Evolutionary conservation across 2,797 vertebrate species (phyloP).

Genomic region (Mus spretus): DNA sequence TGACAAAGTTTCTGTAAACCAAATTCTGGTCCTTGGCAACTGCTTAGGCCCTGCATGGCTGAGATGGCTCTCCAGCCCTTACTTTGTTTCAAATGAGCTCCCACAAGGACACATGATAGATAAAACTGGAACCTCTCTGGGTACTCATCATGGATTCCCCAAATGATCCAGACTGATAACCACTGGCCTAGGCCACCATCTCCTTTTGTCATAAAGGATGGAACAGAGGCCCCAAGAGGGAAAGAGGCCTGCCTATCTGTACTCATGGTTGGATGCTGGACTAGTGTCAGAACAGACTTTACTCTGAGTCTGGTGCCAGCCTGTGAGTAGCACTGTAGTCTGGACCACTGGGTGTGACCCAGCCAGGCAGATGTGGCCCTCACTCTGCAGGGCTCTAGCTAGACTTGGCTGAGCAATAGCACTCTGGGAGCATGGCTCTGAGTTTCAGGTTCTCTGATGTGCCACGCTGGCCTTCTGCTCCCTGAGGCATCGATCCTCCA

Average conservation of each 20-base stretch:
- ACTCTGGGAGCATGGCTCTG: neutral
- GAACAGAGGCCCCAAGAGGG: neutral
- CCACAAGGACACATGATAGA: neutral
- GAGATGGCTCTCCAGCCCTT: neutral
- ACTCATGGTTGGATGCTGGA: neutral
- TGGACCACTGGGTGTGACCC: neutral
- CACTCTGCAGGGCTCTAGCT: neutral
- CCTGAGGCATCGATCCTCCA: neutral
- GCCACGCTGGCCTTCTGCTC: neutral
- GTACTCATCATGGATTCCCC: neutral
- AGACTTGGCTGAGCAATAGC: neutral
- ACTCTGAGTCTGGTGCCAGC: neutral
- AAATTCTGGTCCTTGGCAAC: neutral
- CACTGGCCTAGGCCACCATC: rapidly evolving
- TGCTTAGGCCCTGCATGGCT: neutral
- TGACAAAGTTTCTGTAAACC: neutral
- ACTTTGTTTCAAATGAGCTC: neutral
- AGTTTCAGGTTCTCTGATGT: neutral
- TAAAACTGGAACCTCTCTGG: neutral
- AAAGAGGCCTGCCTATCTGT: too few relatives aligned
- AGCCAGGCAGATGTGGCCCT: neutral
- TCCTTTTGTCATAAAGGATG: neutral
- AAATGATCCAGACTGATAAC: neutral
- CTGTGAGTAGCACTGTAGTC: neutral
- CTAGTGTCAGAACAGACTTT: neutral